phyloP scores from a whole-genome alignment of 1,140 invertebrate genomes.

The Neodiprion lecontei region DNA sequence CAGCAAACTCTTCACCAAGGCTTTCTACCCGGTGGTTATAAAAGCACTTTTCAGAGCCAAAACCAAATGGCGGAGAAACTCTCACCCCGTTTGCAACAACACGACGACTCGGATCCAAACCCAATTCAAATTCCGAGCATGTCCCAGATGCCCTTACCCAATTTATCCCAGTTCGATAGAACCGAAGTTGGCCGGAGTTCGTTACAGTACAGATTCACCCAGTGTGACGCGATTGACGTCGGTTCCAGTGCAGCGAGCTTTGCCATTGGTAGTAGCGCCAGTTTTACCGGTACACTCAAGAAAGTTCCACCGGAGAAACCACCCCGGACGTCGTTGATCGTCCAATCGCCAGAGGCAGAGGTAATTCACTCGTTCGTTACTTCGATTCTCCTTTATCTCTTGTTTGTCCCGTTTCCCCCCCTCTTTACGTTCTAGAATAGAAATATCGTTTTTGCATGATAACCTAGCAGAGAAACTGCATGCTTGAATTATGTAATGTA shows the following conservation, averaged over 20 bases:
- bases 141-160: slow-evolving; percentile 53
- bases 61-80: slow-evolving; percentile 47
- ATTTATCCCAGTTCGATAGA: slow-evolving; percentile 52
- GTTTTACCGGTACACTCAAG: slow-evolving; percentile 56
- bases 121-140: slow-evolving; percentile 51
- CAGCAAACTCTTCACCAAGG: slow-evolving; percentile 48
- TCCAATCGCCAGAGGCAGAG: slow-evolving; percentile 57
- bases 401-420: not conserved
- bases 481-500: slow-evolving; percentile 15
- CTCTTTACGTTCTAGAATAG: not conserved
- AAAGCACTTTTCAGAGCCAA: slow-evolving; percentile 32
- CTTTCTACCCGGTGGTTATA: slow-evolving; percentile 29
- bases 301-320: slow-evolving; percentile 60
- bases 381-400: not conserved
- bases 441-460: not conserved
- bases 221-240: slow-evolving; percentile 28
- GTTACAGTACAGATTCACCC: slow-evolving; percentile 34
- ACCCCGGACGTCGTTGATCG: slow-evolving; percentile 57
- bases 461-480: not conserved
- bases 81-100: slow-evolving; percentile 50
- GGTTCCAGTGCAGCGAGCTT: slow-evolving; percentile 13
- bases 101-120: slow-evolving; percentile 39
- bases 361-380: slow-evolving; percentile 38
- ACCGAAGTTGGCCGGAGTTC: slow-evolving; percentile 41
- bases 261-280: slow-evolving; percentile 20